These are phyloP conservation scores for Empis livida DNA, from an alignment of 2,888 invertebrate species.

Conservation along the genomic window DNA sequence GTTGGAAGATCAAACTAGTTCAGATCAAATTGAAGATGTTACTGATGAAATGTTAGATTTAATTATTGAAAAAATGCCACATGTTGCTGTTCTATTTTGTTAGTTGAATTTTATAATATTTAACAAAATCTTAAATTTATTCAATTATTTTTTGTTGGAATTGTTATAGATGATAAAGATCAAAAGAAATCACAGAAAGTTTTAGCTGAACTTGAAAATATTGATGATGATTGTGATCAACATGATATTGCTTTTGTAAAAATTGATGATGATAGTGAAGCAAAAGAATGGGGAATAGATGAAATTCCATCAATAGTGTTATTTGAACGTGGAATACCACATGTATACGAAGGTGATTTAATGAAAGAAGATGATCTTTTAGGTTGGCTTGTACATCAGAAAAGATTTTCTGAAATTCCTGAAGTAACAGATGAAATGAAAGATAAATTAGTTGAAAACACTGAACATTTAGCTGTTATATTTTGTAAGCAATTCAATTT, in stretches of 20 bases:
- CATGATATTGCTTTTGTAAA: slow-evolving; percentile 87
- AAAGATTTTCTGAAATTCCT: slow-evolving; percentile 80
- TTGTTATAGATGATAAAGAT: slow-evolving; percentile 80
- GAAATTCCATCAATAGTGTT: slow-evolving; percentile 67
- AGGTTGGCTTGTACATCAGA: slow-evolving; percentile 84
- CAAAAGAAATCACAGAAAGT: slow-evolving; percentile 83
- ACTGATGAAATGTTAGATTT: slow-evolving; percentile 89
- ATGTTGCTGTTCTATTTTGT: slow-evolving; percentile 87
- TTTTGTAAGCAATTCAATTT: slow-evolving; percentile 58
- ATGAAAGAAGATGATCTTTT: slow-evolving; percentile 81
- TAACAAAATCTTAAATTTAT: too few relatives aligned
- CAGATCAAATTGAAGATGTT: slow-evolving; percentile 86
- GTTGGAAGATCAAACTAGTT: slow-evolving; percentile 72
- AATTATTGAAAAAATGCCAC: slow-evolving; percentile 74
- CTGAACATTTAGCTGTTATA: slow-evolving; percentile 72
- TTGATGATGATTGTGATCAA: slow-evolving; percentile 87
- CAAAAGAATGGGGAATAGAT: slow-evolving; percentile 81
- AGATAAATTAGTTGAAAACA: slow-evolving; percentile 71
- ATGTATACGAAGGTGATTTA: slow-evolving; percentile 68
- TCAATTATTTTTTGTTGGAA: too few relatives aligned
- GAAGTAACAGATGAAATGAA: slow-evolving; percentile 90
- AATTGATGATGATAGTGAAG: slow-evolving; percentile 77
- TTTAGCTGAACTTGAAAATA: slow-evolving; percentile 73
- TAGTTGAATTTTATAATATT: slow-evolving; percentile 34
- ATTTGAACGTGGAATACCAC: slow-evolving; percentile 60